phyloP scores from a whole-genome alignment of 2,113 vertebrate genomes.

The Macrotus californicus region DNA sequence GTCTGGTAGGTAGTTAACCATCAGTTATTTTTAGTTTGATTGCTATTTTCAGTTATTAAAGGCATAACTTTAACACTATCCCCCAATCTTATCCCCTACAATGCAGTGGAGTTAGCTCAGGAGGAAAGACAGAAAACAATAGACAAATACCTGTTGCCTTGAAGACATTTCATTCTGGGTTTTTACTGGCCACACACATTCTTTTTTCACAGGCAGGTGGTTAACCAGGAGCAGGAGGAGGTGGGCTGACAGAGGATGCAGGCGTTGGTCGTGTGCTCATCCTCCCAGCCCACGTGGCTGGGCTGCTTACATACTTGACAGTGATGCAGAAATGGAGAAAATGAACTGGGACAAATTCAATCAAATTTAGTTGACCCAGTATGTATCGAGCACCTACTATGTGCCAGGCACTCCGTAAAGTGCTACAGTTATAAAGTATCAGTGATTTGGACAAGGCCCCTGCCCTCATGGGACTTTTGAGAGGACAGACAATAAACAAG shows the following conservation, averaged over 20 bases:
- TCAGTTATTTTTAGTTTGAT: not conserved
- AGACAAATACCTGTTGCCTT: not conserved
- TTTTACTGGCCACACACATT: not conserved
- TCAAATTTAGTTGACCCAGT: not conserved
- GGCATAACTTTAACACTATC: not conserved
- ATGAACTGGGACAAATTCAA: not conserved
- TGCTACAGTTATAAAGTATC: not conserved
- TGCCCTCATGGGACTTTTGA: slow-evolving; percentile 18
- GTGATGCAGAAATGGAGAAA: not conserved
- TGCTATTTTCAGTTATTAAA: not conserved
- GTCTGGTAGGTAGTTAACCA: not conserved
- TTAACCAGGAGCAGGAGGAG: not conserved
- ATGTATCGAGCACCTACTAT: not conserved
- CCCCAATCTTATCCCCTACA: not conserved
- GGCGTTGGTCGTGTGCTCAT: fast-evolving
- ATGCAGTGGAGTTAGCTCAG: not conserved
- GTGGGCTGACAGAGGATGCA: not conserved
- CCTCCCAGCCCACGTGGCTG: not conserved
- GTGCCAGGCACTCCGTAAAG: not conserved
- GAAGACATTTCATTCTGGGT: not conserved
- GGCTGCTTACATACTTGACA: not conserved
- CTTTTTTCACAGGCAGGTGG: not conserved
- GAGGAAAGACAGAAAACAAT: not conserved
- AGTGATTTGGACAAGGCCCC: not conserved
- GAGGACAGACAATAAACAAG: not conserved